Base-by-base conservation (phyloP, 2,888 invertebrate species). In the Drosophila diplacantha region DNA sequence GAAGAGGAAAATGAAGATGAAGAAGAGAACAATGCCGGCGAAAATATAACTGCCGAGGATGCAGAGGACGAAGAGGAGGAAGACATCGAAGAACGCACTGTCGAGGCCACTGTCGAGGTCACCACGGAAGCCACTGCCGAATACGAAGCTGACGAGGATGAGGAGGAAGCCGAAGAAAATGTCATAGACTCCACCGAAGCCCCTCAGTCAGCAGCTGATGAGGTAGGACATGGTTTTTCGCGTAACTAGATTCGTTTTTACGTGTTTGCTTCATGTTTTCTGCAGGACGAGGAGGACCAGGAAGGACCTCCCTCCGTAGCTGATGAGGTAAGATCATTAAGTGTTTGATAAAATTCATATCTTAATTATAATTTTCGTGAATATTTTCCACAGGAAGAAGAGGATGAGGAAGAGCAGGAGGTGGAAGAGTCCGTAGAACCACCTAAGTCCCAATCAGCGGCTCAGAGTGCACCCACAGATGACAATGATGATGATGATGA, bases 31-130 rank as follows among this genome's bases (percentile, higher is more conserved):
- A 82, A 65, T 44, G 76, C 76, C 20, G 76, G 80, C n/a, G 76
- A 77, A 52, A 77, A 77, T 55, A 55, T 77, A 57, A 77, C 76
- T 24, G 80, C 90, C 54, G 75, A 85, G 34, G 91, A 91, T 69
- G 89, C 88, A 37, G 87, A 87, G 2, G 66, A 72, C 8, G 24
- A 75, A 0, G 70, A 67, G 12, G 56, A 57, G 18, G 62, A 69
- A 7, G 38, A 52, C 35, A 34, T 38, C 5, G 34, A 47, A 2
- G 80, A 69, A 55, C 57, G 54, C 16, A 69, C 79, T 3, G 24
- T 54, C 2, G 82, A 67, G 67, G 26, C 66, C 46, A 61, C 46
- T 2, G 14, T 49, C 3, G 82, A 69, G 63, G 80, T 53, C 12
- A 73, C 76, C 6, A 6, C 44, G 4, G 81, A 65, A 65, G 31